Base-by-base conservation (phyloP, 92 coral and sea anemone species). In the Epizoanthus illoricatus region DNA sequence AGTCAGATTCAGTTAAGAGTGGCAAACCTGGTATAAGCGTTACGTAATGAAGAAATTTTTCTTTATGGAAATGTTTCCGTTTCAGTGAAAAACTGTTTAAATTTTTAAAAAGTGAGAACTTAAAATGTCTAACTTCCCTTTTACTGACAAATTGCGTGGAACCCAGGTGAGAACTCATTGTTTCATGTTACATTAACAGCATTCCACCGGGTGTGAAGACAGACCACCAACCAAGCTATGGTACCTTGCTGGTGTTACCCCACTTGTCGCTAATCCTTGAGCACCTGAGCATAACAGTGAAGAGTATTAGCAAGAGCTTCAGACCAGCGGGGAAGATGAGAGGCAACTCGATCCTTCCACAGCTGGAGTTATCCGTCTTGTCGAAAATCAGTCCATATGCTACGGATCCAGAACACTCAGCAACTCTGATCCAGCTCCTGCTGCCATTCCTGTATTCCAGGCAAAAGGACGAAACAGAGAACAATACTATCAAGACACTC, bases 351-450 rank as follows among this genome's bases (percentile, higher is more conserved):
- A 81, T 84, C 73, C 89, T 97, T 52, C 95, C 99, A 13, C 89
- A 73, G 39, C 89, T 90, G 45, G 99, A 94, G 60, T 88, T 97
- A 4, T 91, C 98, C 7, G 94, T 97, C 23, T 80, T 97, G 83
- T 97, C 99, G 7, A 97, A 90, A 78, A 88, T 97, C 84, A 97
- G 99, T 65, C 98, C 97, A 9, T 94, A 86, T 45, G 91, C 94
- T 24, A 75, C 78, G 9, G 94, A 93, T 79, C 80, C 95, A 9
- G 86, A 90, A 15, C 91, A 91, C 68, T 97, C 98, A 7, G 84
- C 90, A 2, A 73, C 88, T 7, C 87, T 97, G 3, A 78, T 94
- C 3, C 86, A 79, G 0, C 87, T 94, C 12, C 83, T 97, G 47
- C 33, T 97, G 36, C 99, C 98, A 11, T 89, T 90, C 63, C 57